These are phyloP conservation scores for Labeo catla DNA, from an alignment of 2,113 vertebrate species.

Conservation along the genomic window DNA sequence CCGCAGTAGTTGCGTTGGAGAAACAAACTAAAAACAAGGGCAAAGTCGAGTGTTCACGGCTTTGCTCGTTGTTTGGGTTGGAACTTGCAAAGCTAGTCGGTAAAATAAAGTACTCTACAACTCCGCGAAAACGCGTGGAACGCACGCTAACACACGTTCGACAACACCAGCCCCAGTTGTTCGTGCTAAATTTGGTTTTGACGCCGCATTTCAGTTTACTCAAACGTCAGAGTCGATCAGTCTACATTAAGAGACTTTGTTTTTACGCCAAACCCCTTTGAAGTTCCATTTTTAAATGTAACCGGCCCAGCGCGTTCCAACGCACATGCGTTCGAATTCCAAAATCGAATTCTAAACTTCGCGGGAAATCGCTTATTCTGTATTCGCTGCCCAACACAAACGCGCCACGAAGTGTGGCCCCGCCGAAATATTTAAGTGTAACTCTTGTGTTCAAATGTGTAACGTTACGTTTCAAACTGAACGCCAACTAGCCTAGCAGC, in stretches of 20 bases:
- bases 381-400: neutral
- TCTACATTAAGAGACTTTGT: too few species aligned
- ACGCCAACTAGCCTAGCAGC: conserved; percentile 32
- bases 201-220: neutral
- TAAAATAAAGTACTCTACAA: neutral
- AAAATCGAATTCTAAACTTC: neutral
- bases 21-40: conserved; percentile 40
- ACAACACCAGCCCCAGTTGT: neutral
- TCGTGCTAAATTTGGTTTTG: neutral
- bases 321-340: neutral
- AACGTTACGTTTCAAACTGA: neutral
- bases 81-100: neutral
- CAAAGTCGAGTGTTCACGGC: neutral
- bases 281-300: neutral
- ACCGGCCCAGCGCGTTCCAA: neutral
- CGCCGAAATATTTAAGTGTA: neutral
- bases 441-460: too few species aligned
- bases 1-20: conserved; percentile 52
- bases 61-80: neutral
- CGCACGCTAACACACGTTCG: neutral
- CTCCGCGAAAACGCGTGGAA: neutral
- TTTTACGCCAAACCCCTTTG: neutral
- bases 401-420: neutral
- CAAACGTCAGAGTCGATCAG: neutral
- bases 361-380: neutral